A percentile compares a stretch with the other conserved stretches of the same genome.
Evolutionary conservation across 2,797 vertebrate species (phyloP).

Genomic region (Decapterus maruadsi): DNA sequence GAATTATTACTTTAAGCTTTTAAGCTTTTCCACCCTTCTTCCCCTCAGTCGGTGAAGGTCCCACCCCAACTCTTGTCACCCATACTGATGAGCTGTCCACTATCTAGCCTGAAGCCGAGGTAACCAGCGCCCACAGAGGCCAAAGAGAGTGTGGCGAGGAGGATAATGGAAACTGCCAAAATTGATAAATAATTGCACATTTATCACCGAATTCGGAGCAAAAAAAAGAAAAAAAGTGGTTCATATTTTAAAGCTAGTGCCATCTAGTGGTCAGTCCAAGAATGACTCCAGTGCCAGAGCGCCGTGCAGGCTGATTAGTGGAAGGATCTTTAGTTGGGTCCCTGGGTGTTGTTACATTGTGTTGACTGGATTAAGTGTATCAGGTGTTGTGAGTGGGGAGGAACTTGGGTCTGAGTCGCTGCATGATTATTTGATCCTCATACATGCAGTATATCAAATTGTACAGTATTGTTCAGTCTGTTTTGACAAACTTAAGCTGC

Average conservation of each 20-base stretch:
- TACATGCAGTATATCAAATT: conserved; percentile 28
- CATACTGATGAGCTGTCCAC: conserved; percentile 57
- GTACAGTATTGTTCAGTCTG: not conserved
- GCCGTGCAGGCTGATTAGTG: conserved; percentile 10
- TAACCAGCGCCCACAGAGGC: conserved; percentile 23
- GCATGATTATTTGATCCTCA: conserved; percentile 35
- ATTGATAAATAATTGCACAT: conserved; percentile 34
- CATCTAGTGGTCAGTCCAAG: conserved; percentile 32
- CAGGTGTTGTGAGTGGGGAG: conserved; percentile 10
- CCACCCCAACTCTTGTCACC: conserved; percentile 24
- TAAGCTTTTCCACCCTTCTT: conserved; percentile 49
- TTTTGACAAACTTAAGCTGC: conserved; percentile 17
- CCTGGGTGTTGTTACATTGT: conserved; percentile 32
- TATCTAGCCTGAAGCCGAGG: conserved; percentile 36
- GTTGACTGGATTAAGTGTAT: conserved; percentile 28
- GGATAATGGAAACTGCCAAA: not conserved
- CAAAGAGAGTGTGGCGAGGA: conserved; percentile 8
- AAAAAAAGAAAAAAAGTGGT: not conserved
- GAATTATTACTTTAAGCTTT: conserved; percentile 60
- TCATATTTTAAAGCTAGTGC: conserved; percentile 11
- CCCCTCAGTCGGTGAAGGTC: conserved; percentile 38
- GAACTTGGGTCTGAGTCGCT: conserved; percentile 14
- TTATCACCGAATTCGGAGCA: not conserved
- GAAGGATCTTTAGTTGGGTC: conserved; percentile 2
- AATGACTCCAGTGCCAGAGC: not conserved